Evolutionary conservation across 2,888 invertebrate genomes (phyloP).

Genomic region (Phania funesta): DNA sequence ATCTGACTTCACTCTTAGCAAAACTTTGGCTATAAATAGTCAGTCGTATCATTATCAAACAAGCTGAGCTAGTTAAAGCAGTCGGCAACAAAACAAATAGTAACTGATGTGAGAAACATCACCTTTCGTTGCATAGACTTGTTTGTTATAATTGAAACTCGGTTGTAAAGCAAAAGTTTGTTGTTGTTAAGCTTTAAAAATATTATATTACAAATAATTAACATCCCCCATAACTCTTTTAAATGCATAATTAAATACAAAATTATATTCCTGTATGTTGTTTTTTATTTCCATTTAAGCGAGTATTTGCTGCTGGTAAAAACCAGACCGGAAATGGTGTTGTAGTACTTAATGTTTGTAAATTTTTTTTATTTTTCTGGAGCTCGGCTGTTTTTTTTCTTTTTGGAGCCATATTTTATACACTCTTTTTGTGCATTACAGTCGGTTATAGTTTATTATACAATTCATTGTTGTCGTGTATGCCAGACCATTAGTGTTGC

Average conservation of each 20-base stretch:
- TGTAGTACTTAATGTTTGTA: slow-evolving; percentile 57
- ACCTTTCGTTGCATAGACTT: not conserved
- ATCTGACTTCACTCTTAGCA: no score
- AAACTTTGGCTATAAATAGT: no score
- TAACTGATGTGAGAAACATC: not conserved
- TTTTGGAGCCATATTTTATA: slow-evolving; percentile 23
- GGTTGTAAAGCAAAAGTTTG: no score
- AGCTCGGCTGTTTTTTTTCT: slow-evolving; percentile 21
- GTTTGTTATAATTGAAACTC: not conserved
- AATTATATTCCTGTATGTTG: slow-evolving; percentile 43
- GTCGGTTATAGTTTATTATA: slow-evolving; percentile 46
- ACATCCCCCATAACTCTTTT: slow-evolving; percentile 30
- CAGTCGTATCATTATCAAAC: no score
- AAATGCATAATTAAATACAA: slow-evolving; percentile 55
- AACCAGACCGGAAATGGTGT: slow-evolving; percentile 55
- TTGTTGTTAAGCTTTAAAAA: slow-evolving; percentile 15
- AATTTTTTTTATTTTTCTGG: slow-evolving; percentile 51
- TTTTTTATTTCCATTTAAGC: slow-evolving; percentile 25
- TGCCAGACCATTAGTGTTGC: slow-evolving; percentile 59
- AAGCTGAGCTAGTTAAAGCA: no score
- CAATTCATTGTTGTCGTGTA: slow-evolving; percentile 59
- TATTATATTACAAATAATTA: slow-evolving; percentile 25
- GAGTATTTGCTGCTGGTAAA: slow-evolving; percentile 9
- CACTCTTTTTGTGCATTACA: slow-evolving; percentile 26
- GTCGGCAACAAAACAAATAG: no score